A percentile compares a stretch with the other conserved stretches of the same genome.
Conservation (phyloP, 2,797 vertebrate genomes). For the Chelidonichthys spinosus region DNA sequence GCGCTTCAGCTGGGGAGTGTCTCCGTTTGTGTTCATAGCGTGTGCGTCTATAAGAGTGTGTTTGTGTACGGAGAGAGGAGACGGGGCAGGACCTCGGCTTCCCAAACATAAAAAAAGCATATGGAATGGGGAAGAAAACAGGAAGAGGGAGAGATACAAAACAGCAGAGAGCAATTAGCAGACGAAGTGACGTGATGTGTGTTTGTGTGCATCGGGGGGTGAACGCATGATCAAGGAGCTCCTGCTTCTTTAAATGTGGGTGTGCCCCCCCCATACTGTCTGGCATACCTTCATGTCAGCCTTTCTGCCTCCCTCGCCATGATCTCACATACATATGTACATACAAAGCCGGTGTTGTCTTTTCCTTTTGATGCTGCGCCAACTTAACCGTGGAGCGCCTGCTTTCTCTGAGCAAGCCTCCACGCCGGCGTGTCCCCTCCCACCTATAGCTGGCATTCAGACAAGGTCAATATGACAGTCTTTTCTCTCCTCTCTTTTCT, state of each 20-base stretch:
- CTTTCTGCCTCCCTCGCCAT: slow-evolving; percentile 39
- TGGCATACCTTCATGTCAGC: slow-evolving; percentile 55
- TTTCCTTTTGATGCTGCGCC: slow-evolving; percentile 63
- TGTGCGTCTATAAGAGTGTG: slow-evolving; percentile 33
- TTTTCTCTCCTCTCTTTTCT: slow-evolving; percentile 60
- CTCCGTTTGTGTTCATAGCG: slow-evolving; percentile 32
- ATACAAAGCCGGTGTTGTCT: slow-evolving; percentile 69
- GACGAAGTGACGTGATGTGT: slow-evolving; percentile 65
- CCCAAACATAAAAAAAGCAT: slow-evolving; percentile 59
- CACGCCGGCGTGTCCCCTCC: slow-evolving; percentile 41
- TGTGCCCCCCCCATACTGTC: slow-evolving; percentile 51
- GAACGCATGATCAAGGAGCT: slow-evolving; percentile 33
- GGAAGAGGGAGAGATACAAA: slow-evolving; percentile 79
- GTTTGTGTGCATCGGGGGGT: slow-evolving; percentile 23
- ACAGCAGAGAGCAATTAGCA: slow-evolving; percentile 77
- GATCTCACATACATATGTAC: slow-evolving; percentile 51
- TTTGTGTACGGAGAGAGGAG: slow-evolving; percentile 36
- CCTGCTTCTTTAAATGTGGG: slow-evolving; percentile 66
- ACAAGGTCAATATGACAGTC: slow-evolving; percentile 83
- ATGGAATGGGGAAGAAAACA: slow-evolving; percentile 71
- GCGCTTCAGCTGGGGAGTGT: slow-evolving; percentile 40
- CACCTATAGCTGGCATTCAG: slow-evolving; percentile 72
- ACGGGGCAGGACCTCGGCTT: slow-evolving; percentile 40
- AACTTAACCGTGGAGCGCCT: slow-evolving; percentile 66
- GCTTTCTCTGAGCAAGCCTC: slow-evolving; percentile 64